These are phyloP conservation scores for Drosophila repletoides DNA, from an alignment of 1,140 invertebrate species.

Conservation along the genomic window DNA sequence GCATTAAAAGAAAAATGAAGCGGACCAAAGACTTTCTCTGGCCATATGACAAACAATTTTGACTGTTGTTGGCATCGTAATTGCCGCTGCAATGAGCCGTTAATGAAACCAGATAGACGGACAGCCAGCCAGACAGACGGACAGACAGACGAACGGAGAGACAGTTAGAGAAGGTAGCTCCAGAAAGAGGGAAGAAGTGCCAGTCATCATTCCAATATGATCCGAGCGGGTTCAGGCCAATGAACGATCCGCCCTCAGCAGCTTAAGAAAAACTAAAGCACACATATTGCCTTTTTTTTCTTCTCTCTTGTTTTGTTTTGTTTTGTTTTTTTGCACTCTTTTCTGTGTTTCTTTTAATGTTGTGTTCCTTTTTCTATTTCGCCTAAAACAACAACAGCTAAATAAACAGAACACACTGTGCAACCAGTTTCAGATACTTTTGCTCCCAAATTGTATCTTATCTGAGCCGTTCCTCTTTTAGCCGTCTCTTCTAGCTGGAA, in stretches of 20 bases:
- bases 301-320: slow-evolving; percentile 11
- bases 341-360: slow-evolving; percentile 27
- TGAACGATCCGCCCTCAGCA: slow-evolving; percentile 68
- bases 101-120: slow-evolving; percentile 66
- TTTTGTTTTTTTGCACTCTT: slow-evolving; percentile 26
- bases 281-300: slow-evolving; percentile 40
- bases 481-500: too few relatives aligned
- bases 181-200: slow-evolving; percentile 30
- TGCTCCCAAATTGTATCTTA: too few relatives aligned
- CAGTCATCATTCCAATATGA: slow-evolving; percentile 62
- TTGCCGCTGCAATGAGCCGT: slow-evolving; percentile 72
- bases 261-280: slow-evolving; percentile 41
- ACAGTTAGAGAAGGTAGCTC: background rate
- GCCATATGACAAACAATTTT: slow-evolving; percentile 73
- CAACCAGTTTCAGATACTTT: too few relatives aligned
- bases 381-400: slow-evolving; percentile 41
- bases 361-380: too few relatives aligned
- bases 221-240: slow-evolving; percentile 54
- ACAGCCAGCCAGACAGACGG: slow-evolving; percentile 11
- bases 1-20: slow-evolving; percentile 49
- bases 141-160: background rate
- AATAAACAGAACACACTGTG: slow-evolving; percentile 36
- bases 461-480: too few relatives aligned
- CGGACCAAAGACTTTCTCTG: slow-evolving; percentile 63
- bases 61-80: slow-evolving; percentile 72